Conservation (phyloP, 2,888 invertebrate species). For the Coleophora deauratella region DNA sequence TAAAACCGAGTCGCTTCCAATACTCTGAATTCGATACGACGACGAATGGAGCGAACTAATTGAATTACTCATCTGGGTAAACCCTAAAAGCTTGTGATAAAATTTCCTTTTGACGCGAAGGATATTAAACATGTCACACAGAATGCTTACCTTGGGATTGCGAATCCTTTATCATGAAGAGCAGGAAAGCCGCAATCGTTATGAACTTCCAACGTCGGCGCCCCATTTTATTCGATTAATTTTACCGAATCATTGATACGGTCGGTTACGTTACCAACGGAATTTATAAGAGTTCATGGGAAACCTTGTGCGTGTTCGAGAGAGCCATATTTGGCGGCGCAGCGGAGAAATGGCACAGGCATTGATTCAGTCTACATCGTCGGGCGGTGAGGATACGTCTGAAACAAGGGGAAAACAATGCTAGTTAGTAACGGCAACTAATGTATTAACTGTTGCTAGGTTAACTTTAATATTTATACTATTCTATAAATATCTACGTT, state of each 20-base stretch:
- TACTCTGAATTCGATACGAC: too few relatives aligned
- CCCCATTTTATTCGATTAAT: slow-evolving; percentile 49
- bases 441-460: too few relatives aligned
- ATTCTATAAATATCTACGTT: too few relatives aligned
- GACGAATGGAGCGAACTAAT: too few relatives aligned
- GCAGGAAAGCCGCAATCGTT: slow-evolving; percentile 56
- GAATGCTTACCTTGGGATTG: slow-evolving; percentile 57
- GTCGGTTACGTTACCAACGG: slow-evolving; percentile 21
- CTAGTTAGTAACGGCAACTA: too few relatives aligned
- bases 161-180: slow-evolving; percentile 54
- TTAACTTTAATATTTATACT: too few relatives aligned
- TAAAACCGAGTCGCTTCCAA: too few relatives aligned
- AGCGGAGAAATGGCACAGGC: slow-evolving; percentile 25
- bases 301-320: slow-evolving; percentile 27
- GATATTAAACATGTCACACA: too few relatives aligned
- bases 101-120: too few relatives aligned
- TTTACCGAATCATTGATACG: slow-evolving; percentile 61
- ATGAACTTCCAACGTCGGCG: slow-evolving; percentile 64
- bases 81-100: too few relatives aligned
- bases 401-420: slow-evolving; percentile 38
- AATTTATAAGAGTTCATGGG: slow-evolving; percentile 32
- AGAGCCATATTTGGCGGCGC: slow-evolving; percentile 36
- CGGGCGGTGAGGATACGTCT: slow-evolving; percentile 40
- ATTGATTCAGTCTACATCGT: slow-evolving; percentile 38
- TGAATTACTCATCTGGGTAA: not conserved